phyloP scores from a whole-genome alignment of 2,888 invertebrate species.

The Drosophila atroscutellata region DNA sequence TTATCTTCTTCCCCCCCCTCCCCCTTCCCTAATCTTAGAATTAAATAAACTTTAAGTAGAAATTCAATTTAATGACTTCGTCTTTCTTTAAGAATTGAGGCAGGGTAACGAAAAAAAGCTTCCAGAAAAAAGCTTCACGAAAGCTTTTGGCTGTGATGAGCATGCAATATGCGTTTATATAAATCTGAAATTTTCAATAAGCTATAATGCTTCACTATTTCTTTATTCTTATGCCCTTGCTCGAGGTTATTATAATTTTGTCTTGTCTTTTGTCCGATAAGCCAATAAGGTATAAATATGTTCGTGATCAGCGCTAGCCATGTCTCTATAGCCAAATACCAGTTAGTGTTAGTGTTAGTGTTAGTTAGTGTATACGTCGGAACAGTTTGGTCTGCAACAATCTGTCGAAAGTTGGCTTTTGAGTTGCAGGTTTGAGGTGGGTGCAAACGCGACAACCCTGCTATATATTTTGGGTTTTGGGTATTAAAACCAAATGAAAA shows the following conservation, averaged over 20 bases:
- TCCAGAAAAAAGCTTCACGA: conserved; percentile 16
- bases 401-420: not conserved
- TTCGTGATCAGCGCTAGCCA: not conserved
- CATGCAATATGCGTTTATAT: not conserved
- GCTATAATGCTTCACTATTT: not conserved
- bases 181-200: conserved; percentile 1
- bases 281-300: not conserved
- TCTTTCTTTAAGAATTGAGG: not conserved
- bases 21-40: rapidly evolving
- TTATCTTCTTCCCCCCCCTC: not conserved
- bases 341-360: no score
- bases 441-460: not conserved
- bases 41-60: not conserved
- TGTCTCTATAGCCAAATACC: not conserved
- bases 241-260: not conserved
- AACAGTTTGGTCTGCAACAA: not conserved
- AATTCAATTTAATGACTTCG: conserved; percentile 2
- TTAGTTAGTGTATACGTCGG: not conserved
- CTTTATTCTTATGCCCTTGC: not conserved
- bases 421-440: not conserved
- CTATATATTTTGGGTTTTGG: not conserved
- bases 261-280: not conserved
- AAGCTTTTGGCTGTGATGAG: conserved; percentile 21
- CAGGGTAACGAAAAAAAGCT: conserved; percentile 12
- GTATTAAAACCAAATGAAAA: not conserved